These are phyloP conservation scores for Siniperca scherzeri DNA, from an alignment of 2,797 vertebrate species.

Conservation along the genomic window DNA sequence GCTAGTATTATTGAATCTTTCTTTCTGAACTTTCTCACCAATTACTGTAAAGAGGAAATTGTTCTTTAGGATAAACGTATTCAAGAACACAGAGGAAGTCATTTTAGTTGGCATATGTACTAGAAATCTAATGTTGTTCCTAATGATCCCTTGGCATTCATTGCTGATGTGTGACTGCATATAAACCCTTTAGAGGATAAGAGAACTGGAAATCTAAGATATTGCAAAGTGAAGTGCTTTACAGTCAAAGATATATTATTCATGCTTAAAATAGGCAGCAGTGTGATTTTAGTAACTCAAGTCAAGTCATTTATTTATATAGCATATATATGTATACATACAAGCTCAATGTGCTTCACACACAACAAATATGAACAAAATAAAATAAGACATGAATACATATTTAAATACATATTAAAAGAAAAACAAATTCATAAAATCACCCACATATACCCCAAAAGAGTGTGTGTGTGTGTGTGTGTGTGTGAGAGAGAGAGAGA, in stretches of 20 bases:
- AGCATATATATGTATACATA: too few species aligned
- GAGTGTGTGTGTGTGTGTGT: too few species aligned
- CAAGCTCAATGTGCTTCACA: too few species aligned
- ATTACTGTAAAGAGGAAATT: constrained; percentile 14
- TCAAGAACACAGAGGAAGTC: constrained; percentile 6
- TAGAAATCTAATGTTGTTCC: not conserved
- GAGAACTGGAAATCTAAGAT: constrained; percentile 7
- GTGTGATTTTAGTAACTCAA: not conserved
- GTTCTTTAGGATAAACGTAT: constrained; percentile 10
- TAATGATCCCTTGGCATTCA: constrained; percentile 3
- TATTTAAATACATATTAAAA: too few species aligned
- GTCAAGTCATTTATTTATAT: too few species aligned
- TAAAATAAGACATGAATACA: too few species aligned
- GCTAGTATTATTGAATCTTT: not conserved
- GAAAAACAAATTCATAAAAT: too few species aligned
- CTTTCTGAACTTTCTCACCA: constrained; percentile 5
- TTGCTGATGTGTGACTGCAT: constrained; percentile 13
- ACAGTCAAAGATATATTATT: not conserved
- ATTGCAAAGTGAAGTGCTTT: constrained; percentile 25
- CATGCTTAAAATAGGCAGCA: not conserved
- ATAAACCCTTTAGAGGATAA: constrained; percentile 10
- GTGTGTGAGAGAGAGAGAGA: too few species aligned
- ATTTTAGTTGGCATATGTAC: not conserved
- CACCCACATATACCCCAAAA: too few species aligned
- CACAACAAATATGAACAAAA: too few species aligned